Evolutionary conservation across 2,797 vertebrate species (phyloP).

Genomic region (Danio kyathit): DNA sequence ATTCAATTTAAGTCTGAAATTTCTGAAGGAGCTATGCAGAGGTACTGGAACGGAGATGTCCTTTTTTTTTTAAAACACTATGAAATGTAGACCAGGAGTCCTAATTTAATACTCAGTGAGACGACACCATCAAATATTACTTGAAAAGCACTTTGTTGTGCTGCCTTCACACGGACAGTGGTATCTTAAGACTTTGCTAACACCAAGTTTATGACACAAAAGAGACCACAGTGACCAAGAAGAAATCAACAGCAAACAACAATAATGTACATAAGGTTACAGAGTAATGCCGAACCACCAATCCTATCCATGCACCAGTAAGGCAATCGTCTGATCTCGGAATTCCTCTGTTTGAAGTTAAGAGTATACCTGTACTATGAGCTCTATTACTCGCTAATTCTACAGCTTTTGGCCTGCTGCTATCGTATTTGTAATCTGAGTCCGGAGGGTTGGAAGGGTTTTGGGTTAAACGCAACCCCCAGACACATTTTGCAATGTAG

Average conservation of each 20-base stretch:
- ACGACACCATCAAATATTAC: slow-evolving; percentile 66
- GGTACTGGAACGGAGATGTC: slow-evolving; percentile 70
- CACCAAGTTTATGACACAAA: slow-evolving; percentile 75
- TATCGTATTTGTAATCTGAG: slow-evolving; percentile 59
- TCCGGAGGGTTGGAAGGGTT: neutral
- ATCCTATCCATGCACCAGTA: slow-evolving; percentile 93
- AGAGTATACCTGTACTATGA: slow-evolving; percentile 67
- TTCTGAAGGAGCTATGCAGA: neutral
- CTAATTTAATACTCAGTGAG: slow-evolving; percentile 38
- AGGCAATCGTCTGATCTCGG: slow-evolving; percentile 78
- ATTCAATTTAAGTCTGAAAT: neutral
- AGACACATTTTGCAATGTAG: slow-evolving; percentile 59
- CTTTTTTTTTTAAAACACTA: slow-evolving; percentile 76
- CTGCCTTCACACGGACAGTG: slow-evolving; percentile 65
- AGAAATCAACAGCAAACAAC: slow-evolving; percentile 69
- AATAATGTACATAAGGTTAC: slow-evolving; percentile 70
- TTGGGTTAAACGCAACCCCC: neutral
- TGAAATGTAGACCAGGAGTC: slow-evolving; percentile 58
- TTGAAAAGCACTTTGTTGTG: slow-evolving; percentile 58
- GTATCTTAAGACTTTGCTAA: slow-evolving; percentile 67
- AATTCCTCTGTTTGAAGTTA: slow-evolving; percentile 72
- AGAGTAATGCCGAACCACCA: slow-evolving; percentile 80
- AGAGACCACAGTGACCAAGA: slow-evolving; percentile 68
- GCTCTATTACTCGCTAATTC: slow-evolving; percentile 69
- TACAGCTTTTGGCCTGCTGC: slow-evolving; percentile 73